Base-by-base conservation (phyloP, 2,113 vertebrate genomes). In the Empidonax alnorum region DNA sequence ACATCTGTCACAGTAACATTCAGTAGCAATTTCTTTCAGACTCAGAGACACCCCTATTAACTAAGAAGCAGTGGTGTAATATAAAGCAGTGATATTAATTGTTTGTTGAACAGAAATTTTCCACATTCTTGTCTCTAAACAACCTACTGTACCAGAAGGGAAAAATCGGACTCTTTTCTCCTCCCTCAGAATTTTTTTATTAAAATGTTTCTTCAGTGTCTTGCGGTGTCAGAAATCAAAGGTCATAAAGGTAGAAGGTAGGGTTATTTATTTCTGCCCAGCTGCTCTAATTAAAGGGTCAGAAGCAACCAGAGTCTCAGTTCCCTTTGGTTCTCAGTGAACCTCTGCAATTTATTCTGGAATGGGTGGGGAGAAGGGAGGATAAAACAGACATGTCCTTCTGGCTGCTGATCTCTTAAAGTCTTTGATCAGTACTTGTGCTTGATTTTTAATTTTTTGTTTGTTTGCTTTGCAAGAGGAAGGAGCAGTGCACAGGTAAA, bases 241-340 rank as follows among this genome's bases (percentile, higher is more conserved):
- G 91, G 65, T 88, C 84, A 77, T 84, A 89, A 95, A 96, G 61
- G 81, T 90, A 96, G 92, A 94, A 96, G 89, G 42, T 75, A 79
- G 56, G 18, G 91, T 95, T 93, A 73, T 97, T 97, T 97, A 84
- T 94, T 96, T 94, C 84, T 94, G 73, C 50, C 41, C 75, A 92
- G 91, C 62, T 94, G 93, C 87, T 97, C 89, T 97, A 97, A 98
- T 97, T 97, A 96, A 96, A 90, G 95, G 84, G 90, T 94, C 89
- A 96, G 87, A 88, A 82, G 37, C 35, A 94, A 59, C 83, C 15
- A 33, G 69, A 77, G 44, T 66, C 35, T 5, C 27, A n/a, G 71
- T 78, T 96, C 87, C 59, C 63, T 95, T 94, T 94, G 49, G 47
- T 93, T 95, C 90, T 95, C 87, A 87, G 83, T 92, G 94, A 97